These are phyloP conservation scores for Peromyscus leucopus DNA, from an alignment of 2,113 vertebrate genomes.

Conservation along the genomic window DNA sequence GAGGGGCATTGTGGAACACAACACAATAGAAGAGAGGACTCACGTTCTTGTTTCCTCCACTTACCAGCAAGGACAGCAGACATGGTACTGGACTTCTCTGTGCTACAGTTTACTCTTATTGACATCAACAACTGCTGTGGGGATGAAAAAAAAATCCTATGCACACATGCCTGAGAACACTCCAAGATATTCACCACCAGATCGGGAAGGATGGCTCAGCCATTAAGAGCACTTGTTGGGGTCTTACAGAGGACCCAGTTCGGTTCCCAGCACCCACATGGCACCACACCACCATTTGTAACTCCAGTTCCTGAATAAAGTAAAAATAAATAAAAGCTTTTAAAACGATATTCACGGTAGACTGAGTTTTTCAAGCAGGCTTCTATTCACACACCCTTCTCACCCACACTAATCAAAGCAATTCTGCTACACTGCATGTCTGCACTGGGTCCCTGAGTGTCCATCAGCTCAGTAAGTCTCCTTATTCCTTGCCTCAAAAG, in stretches of 20 bases:
- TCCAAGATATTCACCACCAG: background rate
- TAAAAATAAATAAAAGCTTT: background rate
- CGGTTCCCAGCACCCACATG: background rate
- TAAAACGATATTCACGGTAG: background rate
- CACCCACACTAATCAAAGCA: background rate
- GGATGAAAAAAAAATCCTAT: background rate
- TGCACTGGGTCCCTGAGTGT: background rate
- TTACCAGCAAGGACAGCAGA: background rate
- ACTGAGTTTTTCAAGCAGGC: background rate
- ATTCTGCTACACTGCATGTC: background rate
- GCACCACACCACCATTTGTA: background rate
- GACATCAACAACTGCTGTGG: background rate
- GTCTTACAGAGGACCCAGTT: background rate
- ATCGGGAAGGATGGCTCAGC: background rate
- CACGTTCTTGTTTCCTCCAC: background rate
- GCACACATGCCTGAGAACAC: constrained; percentile 33
- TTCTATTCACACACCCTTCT: background rate
- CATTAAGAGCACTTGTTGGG: background rate
- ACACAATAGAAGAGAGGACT: background rate
- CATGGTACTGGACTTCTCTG: background rate
- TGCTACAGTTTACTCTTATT: background rate
- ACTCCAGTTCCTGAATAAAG: background rate
- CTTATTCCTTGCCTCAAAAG: background rate
- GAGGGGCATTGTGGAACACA: background rate
- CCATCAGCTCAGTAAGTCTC: background rate